Percentiles rank a stretch among this genome's conserved stretches.
Evolutionary conservation across 2,113 vertebrate genomes (phyloP).

Genomic region (Xiphophorus couchianus): DNA sequence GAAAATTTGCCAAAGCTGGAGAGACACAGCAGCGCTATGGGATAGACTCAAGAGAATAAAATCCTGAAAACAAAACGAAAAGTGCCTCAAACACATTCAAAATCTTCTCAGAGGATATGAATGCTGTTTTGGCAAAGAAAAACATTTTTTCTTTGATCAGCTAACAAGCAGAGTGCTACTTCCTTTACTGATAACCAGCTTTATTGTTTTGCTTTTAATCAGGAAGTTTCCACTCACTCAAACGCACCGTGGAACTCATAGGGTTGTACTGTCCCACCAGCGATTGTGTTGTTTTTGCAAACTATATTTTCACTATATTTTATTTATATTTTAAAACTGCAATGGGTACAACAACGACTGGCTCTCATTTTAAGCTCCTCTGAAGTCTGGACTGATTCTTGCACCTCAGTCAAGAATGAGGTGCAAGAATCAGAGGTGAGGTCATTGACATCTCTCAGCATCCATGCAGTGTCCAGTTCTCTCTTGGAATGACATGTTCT

Average conservation of each 20-base stretch:
- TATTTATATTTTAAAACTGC: constrained; percentile 5
- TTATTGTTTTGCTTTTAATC: constrained; percentile 66
- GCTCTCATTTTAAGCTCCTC: constrained; percentile 39
- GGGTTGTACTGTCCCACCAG: neutral
- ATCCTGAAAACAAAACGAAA: constrained; percentile 21
- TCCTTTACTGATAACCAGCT: constrained; percentile 65
- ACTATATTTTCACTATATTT: constrained; percentile 1
- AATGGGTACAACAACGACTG: constrained; percentile 11
- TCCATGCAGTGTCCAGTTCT: constrained; percentile 48
- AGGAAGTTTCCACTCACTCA: constrained; percentile 42
- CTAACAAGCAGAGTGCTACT: constrained; percentile 45
- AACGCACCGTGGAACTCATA: neutral
- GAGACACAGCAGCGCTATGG: constrained; percentile 15
- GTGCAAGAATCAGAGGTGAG: neutral
- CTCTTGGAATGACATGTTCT: constrained; percentile 30
- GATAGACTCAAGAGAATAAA: constrained; percentile 16
- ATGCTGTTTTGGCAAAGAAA: constrained; percentile 25
- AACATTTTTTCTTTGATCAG: constrained; percentile 38
- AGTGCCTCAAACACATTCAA: constrained; percentile 16
- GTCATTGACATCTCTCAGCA: constrained; percentile 69
- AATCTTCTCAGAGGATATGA: constrained; percentile 20
- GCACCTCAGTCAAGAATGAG: neutral
- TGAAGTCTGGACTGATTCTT: constrained; percentile 45
- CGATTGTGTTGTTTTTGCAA: neutral
- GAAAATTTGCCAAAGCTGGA: constrained; percentile 20